phyloP scores from a whole-genome alignment of 1,140 invertebrate genomes.

The Drosophila guanche region DNA sequence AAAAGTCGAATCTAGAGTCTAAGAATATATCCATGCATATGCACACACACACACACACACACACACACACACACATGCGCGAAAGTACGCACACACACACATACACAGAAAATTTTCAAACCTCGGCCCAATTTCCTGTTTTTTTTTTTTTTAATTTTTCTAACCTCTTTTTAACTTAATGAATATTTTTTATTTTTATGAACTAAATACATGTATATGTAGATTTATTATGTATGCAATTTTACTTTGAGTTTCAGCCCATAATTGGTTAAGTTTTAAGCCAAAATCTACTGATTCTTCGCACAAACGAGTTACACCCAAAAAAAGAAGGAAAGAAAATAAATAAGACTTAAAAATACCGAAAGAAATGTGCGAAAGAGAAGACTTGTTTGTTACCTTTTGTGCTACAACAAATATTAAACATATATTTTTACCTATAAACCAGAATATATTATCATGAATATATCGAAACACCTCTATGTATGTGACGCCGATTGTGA shows the following conservation, averaged over 20 bases:
- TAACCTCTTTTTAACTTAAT: slow-evolving; percentile 37
- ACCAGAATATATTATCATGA: slow-evolving; percentile 11
- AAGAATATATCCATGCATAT: slow-evolving; percentile 39
- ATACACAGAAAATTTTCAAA: slow-evolving; percentile 67
- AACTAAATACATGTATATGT: slow-evolving; percentile 36
- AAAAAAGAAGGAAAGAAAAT: slow-evolving; percentile 48
- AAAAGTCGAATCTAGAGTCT: slow-evolving; percentile 37
- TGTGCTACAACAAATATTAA: slow-evolving; percentile 55
- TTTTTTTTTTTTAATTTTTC: slow-evolving; percentile 64
- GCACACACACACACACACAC: slow-evolving; percentile 45
- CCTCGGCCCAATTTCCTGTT: slow-evolving; percentile 83
- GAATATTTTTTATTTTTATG: slow-evolving; percentile 47
- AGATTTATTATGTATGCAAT: slow-evolving; percentile 51
- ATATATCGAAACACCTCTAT: slow-evolving; percentile 49
- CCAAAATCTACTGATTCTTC: slow-evolving; percentile 32
- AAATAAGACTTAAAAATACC: slow-evolving; percentile 4
- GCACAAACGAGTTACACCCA: slow-evolving; percentile 81
- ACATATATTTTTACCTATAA: slow-evolving; percentile 22
- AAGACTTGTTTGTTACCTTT: slow-evolving; percentile 37
- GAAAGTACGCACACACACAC: slow-evolving; percentile 17
- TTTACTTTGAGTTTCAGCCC: slow-evolving; percentile 50
- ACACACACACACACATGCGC: slow-evolving; percentile 25
- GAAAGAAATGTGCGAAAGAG: slow-evolving; percentile 28
- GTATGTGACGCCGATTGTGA: slow-evolving; percentile 72
- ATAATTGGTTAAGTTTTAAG: slow-evolving; percentile 31